A percentile compares a stretch with the other conserved stretches of the same genome.
Evolutionary conservation across 2,113 vertebrate genomes (phyloP).

Genomic region (Leptosomus discolor): DNA sequence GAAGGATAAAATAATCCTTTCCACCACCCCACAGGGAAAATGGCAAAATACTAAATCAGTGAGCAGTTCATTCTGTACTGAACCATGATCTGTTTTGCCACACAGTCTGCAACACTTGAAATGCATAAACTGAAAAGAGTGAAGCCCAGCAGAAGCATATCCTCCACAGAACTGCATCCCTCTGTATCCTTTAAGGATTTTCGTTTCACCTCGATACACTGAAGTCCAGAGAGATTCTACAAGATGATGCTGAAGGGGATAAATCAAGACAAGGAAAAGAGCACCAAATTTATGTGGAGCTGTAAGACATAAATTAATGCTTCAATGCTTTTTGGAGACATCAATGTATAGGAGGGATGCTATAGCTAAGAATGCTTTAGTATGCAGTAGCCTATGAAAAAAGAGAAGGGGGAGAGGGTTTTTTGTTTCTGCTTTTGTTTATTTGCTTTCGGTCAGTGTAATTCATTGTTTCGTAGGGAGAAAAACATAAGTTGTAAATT

Average conservation of each 20-base stretch:
- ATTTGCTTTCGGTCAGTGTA: background rate
- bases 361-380: background rate
- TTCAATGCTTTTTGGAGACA: background rate
- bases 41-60: background rate
- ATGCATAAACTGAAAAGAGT: background rate
- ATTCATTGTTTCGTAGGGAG: background rate
- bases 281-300: background rate
- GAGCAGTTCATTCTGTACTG: background rate
- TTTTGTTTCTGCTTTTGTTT: background rate
- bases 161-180: background rate
- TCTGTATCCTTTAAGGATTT: background rate
- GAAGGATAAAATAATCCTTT: background rate
- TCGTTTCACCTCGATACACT: background rate
- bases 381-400: background rate
- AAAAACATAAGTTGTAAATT: background rate
- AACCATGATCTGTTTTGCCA: background rate
- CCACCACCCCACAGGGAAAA: background rate
- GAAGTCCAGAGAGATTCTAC: background rate
- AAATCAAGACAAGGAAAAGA: background rate
- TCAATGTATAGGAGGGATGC: background rate
- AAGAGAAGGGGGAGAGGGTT: rapidly evolving
- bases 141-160: background rate
- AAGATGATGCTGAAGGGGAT: background rate
- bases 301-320: background rate
- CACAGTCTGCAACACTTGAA: background rate